phyloP scores from a whole-genome alignment of 2,797 vertebrate genomes.

The Vultur gryphus region DNA sequence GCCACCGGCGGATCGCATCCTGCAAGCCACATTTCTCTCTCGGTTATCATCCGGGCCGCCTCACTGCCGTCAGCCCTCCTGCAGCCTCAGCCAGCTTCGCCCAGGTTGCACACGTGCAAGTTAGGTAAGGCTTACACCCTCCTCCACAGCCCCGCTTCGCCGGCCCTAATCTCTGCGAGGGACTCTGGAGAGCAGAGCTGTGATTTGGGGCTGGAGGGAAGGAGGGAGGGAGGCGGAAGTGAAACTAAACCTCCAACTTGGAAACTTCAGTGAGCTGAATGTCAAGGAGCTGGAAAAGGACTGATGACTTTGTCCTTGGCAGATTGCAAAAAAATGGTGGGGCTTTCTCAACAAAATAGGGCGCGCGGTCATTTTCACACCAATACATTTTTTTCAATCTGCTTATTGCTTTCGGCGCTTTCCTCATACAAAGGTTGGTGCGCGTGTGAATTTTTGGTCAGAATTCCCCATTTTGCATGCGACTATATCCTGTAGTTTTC shows the following conservation, averaged over 20 bases:
- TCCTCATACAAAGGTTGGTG: not conserved
- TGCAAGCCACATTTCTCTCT: not conserved
- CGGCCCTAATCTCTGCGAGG: not conserved
- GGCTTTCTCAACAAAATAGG: not conserved
- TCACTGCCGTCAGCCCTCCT: accelerated
- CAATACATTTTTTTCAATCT: not conserved
- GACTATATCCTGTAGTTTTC: not conserved
- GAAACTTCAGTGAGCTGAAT: conserved; percentile 40
- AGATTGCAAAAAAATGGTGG: not conserved
- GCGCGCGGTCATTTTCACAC: not conserved
- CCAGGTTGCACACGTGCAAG: not conserved
- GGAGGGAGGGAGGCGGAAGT: not conserved
- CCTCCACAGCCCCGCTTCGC: accelerated
- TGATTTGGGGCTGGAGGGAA: not conserved
- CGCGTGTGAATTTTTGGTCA: not conserved
- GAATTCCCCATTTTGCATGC: not conserved
- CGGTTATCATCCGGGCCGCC: not conserved
- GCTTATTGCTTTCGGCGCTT: not conserved
- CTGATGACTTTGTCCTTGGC: not conserved
- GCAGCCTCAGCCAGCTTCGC: not conserved
- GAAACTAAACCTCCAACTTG: conserved; percentile 16
- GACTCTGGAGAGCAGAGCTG: not conserved
- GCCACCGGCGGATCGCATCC: accelerated
- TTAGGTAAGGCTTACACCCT: not conserved
- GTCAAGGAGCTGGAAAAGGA: conserved; percentile 34